These are phyloP conservation scores for Chrysochloris asiatica DNA, from an alignment of 2,113 vertebrate genomes.

Conservation along the genomic window DNA sequence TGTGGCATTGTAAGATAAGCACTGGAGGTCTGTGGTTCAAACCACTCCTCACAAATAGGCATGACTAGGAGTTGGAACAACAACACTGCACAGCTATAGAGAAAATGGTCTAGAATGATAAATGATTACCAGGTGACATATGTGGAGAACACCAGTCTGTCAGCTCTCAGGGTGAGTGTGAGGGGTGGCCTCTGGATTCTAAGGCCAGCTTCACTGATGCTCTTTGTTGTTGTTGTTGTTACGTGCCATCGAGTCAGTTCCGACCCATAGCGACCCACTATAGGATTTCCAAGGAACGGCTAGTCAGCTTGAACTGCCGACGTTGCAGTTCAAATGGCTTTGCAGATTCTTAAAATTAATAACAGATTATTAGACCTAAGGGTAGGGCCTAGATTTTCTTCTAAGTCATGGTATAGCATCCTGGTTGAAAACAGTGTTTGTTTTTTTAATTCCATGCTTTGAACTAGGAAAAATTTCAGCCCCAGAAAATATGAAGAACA, in stretches of 20 bases:
- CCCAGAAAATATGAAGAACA: background rate
- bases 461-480: background rate
- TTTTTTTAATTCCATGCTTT: background rate
- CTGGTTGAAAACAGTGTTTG: background rate
- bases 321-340: too few relatives aligned
- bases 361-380: background rate
- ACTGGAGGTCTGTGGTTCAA: too few relatives aligned
- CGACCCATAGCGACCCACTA: too few relatives aligned
- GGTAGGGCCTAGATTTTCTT: background rate
- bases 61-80: too few relatives aligned
- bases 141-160: background rate
- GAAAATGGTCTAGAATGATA: background rate
- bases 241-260: too few relatives aligned
- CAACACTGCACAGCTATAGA: background rate
- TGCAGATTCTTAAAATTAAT: background rate
- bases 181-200: background rate
- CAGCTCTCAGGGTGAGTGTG: background rate
- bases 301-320: too few relatives aligned
- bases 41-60: too few relatives aligned
- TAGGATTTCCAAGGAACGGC: too few relatives aligned
- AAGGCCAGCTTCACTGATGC: background rate
- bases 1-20: too few relatives aligned
- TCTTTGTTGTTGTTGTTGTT: too few relatives aligned
- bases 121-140: rapidly evolving
- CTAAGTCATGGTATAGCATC: background rate